Conservation (phyloP, 1,140 invertebrate genomes). For the Pogonomyrmex barbatus region DNA sequence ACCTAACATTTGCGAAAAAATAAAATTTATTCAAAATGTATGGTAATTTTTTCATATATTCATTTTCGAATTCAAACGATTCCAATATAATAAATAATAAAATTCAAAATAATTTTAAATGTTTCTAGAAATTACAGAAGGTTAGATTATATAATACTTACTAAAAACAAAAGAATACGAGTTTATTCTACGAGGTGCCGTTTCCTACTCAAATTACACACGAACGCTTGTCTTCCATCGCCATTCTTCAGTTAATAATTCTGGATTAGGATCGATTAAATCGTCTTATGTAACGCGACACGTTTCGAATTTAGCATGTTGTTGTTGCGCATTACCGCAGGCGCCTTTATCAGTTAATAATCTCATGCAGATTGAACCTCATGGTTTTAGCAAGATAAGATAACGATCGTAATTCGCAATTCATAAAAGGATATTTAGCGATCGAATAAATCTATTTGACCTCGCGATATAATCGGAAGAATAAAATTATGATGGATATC, state of each 20-base stretch:
- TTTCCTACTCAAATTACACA: slow-evolving; percentile 16
- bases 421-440: slow-evolving; percentile 52
- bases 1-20: not conserved
- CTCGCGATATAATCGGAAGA: slow-evolving; percentile 66
- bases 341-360: not conserved
- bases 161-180: not conserved
- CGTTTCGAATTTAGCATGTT: slow-evolving; percentile 12
- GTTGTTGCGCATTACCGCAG: not conserved
- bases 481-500: slow-evolving; percentile 64
- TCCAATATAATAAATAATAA: not conserved
- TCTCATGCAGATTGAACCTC: not conserved
- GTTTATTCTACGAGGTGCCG: not conserved
- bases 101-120: not conserved
- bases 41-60: not conserved
- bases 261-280: slow-evolving; percentile 36
- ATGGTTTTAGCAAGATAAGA: not conserved
- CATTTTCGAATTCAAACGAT: no score
- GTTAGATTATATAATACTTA: not conserved
- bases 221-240: not conserved
- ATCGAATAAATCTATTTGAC: slow-evolving; percentile 46
- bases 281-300: slow-evolving; percentile 25
- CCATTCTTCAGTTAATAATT: slow-evolving; percentile 13
- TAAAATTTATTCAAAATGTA: slow-evolving; percentile 28
- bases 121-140: not conserved
- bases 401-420: slow-evolving; percentile 4